Percentiles rank a stretch among this genome's conserved stretches.
Conservation (phyloP, 2,888 invertebrate genomes). For the Sminthurides aquaticus region DNA sequence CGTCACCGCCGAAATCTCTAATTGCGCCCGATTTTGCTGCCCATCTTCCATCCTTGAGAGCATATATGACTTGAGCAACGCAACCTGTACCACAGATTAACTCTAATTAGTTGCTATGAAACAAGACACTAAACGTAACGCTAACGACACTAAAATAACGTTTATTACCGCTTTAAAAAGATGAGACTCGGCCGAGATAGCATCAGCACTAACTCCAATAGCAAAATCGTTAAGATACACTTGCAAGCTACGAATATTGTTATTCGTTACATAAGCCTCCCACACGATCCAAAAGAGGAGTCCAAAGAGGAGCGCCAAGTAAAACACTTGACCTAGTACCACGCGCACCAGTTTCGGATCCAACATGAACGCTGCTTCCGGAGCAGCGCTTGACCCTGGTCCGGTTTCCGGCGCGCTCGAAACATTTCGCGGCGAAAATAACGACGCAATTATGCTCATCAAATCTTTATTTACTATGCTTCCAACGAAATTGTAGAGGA, state of each 20-base stretch:
- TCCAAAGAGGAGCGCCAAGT: background rate
- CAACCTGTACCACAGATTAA: background rate
- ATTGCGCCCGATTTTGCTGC: background rate
- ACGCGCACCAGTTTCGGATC: background rate
- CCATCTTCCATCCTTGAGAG: background rate
- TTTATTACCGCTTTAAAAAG: background rate
- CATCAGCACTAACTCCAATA: background rate
- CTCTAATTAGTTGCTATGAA: too few relatives aligned
- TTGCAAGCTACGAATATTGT: background rate
- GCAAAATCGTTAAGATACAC: conserved; percentile 8
- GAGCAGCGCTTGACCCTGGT: background rate
- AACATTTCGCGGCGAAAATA: too few relatives aligned
- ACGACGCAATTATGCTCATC: too few relatives aligned
- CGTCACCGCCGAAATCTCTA: background rate
- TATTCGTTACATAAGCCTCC: conserved; percentile 1
- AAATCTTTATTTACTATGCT: background rate
- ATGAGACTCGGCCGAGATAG: background rate
- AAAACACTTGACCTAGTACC: background rate
- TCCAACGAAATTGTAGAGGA: background rate
- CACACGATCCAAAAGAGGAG: background rate
- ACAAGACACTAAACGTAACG: background rate
- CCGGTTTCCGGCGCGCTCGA: too few relatives aligned
- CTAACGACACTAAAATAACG: background rate
- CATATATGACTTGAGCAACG: background rate
- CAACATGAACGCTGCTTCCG: background rate